Percentiles rank a stretch among this genome's conserved stretches.
These are phyloP conservation scores for Plectrocnemia conspersa DNA, from an alignment of 1,140 invertebrate species.

Conservation along the genomic window DNA sequence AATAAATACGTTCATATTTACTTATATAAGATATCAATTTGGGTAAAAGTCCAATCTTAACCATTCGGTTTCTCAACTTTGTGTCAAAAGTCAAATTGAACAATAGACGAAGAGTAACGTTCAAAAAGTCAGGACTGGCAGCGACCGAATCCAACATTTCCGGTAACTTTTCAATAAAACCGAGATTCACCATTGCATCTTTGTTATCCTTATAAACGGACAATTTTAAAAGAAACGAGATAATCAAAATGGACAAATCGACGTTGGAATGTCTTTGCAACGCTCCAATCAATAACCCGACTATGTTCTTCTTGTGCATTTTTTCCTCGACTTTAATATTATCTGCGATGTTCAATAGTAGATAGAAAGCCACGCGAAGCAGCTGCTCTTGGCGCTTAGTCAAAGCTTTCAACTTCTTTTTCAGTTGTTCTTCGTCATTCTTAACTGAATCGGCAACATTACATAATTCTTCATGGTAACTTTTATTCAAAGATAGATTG, in stretches of 20 bases:
- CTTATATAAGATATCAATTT: slow-evolving; percentile 86
- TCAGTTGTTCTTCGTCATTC: slow-evolving; percentile 78
- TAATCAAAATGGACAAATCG: slow-evolving; percentile 85
- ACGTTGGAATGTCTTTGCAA: slow-evolving; percentile 79
- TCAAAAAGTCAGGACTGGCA: slow-evolving; percentile 75
- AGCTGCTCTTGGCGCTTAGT: slow-evolving; percentile 91
- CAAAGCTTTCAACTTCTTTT: slow-evolving; percentile 71
- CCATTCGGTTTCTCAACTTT: slow-evolving; percentile 81
- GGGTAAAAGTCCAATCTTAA: slow-evolving; percentile 81
- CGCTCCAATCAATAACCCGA: slow-evolving; percentile 81
- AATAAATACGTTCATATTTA: slow-evolving; percentile 49
- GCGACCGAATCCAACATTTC: slow-evolving; percentile 59
- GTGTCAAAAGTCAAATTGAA: slow-evolving; percentile 98
- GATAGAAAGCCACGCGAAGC: slow-evolving; percentile 80
- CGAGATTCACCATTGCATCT: slow-evolving; percentile 77
- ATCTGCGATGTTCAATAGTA: slow-evolving; percentile 92
- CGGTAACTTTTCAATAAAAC: slow-evolving; percentile 71
- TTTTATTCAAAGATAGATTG: slow-evolving; percentile 55
- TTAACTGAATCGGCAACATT: slow-evolving; percentile 52
- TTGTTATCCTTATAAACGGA: slow-evolving; percentile 94
- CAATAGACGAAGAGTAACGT: slow-evolving; percentile 80
- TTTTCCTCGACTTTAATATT: slow-evolving; percentile 93
- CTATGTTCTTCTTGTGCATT: slow-evolving; percentile 92
- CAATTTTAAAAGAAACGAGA: slow-evolving; percentile 93
- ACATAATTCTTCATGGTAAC: slow-evolving; percentile 61